Evolutionary conservation across 2,888 invertebrate genomes (phyloP), one percentile per base, ranked within the genome.

Genomic region (Crematogaster levior): DNA sequence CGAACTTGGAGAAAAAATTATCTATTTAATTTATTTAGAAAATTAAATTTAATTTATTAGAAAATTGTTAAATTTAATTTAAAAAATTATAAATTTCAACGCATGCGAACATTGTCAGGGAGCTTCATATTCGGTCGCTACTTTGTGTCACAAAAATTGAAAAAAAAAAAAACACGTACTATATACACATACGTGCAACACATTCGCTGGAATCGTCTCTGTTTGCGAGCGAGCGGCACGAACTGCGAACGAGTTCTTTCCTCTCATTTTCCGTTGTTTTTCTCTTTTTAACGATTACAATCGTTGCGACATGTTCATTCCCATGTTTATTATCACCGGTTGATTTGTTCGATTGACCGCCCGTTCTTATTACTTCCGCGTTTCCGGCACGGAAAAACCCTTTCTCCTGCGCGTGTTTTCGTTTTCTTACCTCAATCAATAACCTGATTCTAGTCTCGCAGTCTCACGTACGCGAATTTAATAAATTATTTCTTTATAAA

Each of bases 41-140:
- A n/a, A n/a, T n/a, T n/a, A n/a, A n/a, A n/a, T n/a, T n/a, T n/a
- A n/a, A n/a, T n/a, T n/a, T n/a, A n/a, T n/a, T n/a, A n/a, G n/a
- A n/a, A n/a, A n/a, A n/a, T n/a, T n/a, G n/a, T n/a, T n/a, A n/a
- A 48, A 53, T 66, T 40, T 24, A 43, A n/a, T n/a, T n/a, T 43
- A 37, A 30, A 7, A 75, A 75, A 53, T 65, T 65, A 30, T 9
- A 65, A 53, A 75, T 40, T 10, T 40, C 40, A 6, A 40, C 9
- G 27, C 18, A 5, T 73, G n/a, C 24, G 51, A 63, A 63, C 37
- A 24, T 51, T 18, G 37, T 63, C 3, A 3, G 30, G 10, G 15
- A 24, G 51, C 63, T 18, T 53, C 27, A 15, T 40, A 18, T n/a
- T 74, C 15, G 51, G 51, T 53, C 6, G 34, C n/a, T 3, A 37